Evolutionary conservation across 2,113 vertebrate species (phyloP), one percentile per base, ranked within the genome.

Genomic region (Rhipidura dahli): DNA sequence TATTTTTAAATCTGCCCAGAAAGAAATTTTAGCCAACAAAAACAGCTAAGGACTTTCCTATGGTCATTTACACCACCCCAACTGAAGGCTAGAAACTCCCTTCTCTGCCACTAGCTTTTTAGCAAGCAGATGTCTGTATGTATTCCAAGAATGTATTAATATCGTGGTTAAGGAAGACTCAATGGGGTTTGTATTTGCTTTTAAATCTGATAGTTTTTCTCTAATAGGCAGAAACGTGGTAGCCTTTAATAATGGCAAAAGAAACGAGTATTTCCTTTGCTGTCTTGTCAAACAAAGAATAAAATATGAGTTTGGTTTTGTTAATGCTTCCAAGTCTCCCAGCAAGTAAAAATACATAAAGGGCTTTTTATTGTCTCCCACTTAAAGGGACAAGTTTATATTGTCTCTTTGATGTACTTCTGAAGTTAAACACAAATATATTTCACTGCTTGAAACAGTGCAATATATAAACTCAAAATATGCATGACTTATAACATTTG

Each of bases 81-180:
- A 0, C 22, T 28, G 44, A 92, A 75, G 35, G 60, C 35, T 24
- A 60, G 15, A 31, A 70, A 56, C 30, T 68, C 15, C 53, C n/a
- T 79, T 91, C 49, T 83, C 66, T 90, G 49, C 57, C 65, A 64
- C 37, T 42, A 72, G 57, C 30, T 35, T 83, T 92, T 91, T 79
- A 94, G 31, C 28, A 84, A 49, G 72, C 28, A 89, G 91, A 33
- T 79, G 49, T 8, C 45, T 87, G 89, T 82, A 81, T 72, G 31
- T 60, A 64, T 92, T 89, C 87, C 61, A 89, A 92, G n/a, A 68
- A 49, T 53, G 24, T 94, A 63, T 86, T 89, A 92, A 87, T 69
- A 69, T 7, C 0, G 0, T 39, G 50, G 57, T 63, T 75, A 84
- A 91, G 69, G 45, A 91, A 94, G 63, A 80, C 49, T 37, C 85